Evolutionary conservation across 2,797 vertebrate species (phyloP), one percentile per base, ranked within the genome.

Genomic region (Gymnocypris eckloni): DNA sequence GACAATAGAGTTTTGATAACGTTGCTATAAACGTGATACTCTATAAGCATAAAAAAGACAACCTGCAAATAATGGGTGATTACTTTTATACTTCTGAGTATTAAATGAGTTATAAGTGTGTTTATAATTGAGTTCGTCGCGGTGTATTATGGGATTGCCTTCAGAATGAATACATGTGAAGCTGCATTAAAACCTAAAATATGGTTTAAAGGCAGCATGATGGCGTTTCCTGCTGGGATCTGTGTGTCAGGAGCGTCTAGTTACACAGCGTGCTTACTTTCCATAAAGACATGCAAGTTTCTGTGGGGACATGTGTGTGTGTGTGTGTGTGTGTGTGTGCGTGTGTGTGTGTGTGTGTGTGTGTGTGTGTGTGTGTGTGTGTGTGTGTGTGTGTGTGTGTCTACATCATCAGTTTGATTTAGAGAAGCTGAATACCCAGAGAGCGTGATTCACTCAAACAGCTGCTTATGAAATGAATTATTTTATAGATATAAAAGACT

Each of bases 251-350:
- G 79, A 81, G 79, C 41, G 18, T 39, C 37, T 61, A 4, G 37
- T 25, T 25, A 61, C 37, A 39, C 28, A 28, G 71, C 70, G 12
- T 3, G 22, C n/a, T 16, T 20, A 20, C 25, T 76, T 61, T 41
- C 20, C 1, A 2, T 43, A 61, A 79, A 79, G 39, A 61, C 54
- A 25, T 43, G 54, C 33, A 50, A 22, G 43, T 67, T 67, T 80
- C 78, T 79, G 45, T 75, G 81, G 64, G 56, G 48, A 33, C 16
- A 59, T 81, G 84, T 81, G 39, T 86, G 72, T 11, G 43, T 11
- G 43, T 45, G 39, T 39, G 52, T 48, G 56, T 6, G 59, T 50
- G 69, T 12, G 43, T 1, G 28, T 33, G 28, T 33, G 28, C 2
- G 28, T 2, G 28, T 33, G 28, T 2, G 28, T 33, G 48, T 11